These are phyloP conservation scores for Hippocampus kuda DNA, from an alignment of 2,797 vertebrate species.

Conservation along the genomic window DNA sequence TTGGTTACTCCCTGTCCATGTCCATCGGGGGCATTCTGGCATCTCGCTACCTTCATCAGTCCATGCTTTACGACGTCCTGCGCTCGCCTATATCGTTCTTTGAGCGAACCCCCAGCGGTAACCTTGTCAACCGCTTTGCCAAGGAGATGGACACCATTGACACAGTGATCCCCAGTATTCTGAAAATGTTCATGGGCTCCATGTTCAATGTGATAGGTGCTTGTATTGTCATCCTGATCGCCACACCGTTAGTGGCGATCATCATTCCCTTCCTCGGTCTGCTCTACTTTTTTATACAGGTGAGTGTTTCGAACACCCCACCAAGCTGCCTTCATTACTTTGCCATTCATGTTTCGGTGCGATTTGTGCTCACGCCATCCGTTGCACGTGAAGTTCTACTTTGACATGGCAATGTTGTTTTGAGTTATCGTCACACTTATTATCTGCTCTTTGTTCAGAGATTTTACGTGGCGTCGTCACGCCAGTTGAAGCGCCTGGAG, in stretches of 20 bases:
- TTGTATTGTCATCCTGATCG: conserved; percentile 78
- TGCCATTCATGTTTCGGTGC: no score
- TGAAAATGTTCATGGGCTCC: conserved; percentile 96
- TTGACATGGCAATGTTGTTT: neutral
- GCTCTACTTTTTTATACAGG: conserved; percentile 91
- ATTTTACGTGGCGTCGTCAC: conserved; percentile 89
- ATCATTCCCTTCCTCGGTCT: conserved; percentile 82
- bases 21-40: conserved; percentile 87
- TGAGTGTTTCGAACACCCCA: conserved; percentile 34
- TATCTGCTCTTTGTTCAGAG: conserved; percentile 59
- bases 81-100: conserved; percentile 90
- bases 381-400: neutral
- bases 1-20: conserved; percentile 80
- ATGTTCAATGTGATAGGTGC: conserved; percentile 79
- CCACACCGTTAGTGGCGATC: conserved; percentile 78
- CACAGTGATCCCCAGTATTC: conserved; percentile 80
- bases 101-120: conserved; percentile 89
- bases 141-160: conserved; percentile 95
- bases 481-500: conserved; percentile 89
- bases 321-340: no score
- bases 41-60: conserved; percentile 77
- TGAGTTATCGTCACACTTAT: neutral
- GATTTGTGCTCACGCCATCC: no score
- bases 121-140: conserved; percentile 91
- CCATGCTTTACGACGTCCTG: conserved; percentile 79